Conservation (phyloP, 2,797 vertebrate species). For the Falco novaeseelandiae region DNA sequence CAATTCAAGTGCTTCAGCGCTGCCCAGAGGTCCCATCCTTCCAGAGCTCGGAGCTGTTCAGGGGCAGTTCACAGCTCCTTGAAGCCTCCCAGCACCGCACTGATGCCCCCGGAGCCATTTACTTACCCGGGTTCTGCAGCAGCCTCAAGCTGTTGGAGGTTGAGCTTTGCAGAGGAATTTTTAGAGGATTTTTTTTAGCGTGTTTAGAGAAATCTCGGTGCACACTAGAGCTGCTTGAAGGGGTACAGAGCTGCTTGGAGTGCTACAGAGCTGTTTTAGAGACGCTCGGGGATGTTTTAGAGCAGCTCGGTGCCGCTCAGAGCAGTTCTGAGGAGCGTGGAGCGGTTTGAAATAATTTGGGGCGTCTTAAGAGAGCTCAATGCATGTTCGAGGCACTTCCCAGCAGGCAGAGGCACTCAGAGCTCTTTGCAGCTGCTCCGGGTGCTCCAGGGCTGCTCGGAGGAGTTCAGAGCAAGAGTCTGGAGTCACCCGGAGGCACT, state of each 20-base stretch:
- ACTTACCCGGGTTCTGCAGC: background rate
- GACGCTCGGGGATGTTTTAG: background rate
- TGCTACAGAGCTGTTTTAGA: background rate
- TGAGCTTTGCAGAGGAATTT: background rate
- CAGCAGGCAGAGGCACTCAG: background rate
- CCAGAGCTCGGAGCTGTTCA: background rate
- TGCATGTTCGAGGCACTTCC: background rate
- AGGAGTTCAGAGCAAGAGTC: background rate
- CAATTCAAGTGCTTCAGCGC: background rate
- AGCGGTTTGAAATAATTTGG: background rate
- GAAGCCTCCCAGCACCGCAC: background rate
- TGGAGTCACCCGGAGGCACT: background rate
- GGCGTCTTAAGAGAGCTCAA: background rate
- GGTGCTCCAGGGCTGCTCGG: background rate
- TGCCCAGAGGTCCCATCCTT: background rate
- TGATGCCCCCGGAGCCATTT: background rate
- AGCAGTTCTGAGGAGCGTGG: background rate
- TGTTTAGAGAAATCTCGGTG: background rate
- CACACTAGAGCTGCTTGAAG: background rate
- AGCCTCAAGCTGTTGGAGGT: background rate
- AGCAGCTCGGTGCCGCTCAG: background rate
- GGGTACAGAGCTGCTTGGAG: background rate
- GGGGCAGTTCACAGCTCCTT: background rate
- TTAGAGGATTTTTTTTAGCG: background rate
- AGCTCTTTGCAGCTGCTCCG: background rate